Base-by-base conservation (phyloP, 2,888 invertebrate species). In the Sinopyrophorus schimmeli region DNA sequence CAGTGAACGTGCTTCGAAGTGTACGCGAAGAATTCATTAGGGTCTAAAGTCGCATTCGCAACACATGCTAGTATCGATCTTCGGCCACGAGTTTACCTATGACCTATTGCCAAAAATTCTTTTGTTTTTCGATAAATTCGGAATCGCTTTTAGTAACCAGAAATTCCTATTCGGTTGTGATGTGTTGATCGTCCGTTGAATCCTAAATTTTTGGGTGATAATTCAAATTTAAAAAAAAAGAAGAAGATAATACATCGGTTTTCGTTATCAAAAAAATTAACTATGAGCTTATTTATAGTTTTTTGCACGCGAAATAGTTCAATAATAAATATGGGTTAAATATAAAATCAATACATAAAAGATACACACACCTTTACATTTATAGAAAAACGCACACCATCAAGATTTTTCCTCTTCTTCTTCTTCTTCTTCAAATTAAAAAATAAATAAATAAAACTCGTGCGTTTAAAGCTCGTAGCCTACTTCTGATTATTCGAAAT, bases 1-100 rank as follows among this genome's bases (percentile, higher is more conserved):
- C 42, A 47, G 40, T 49, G 49, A 55, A 52, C 53, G 57, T 49
- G 47, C 35, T 49, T 52, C n/a, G n/a, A n/a, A 54, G 48, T 38
- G 47, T 44, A 40, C 16, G 32, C 48, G 27, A 42, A 52, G 49
- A 54, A 47, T n/a, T n/a, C 56, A 47, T 51, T 54, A 49, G 50
- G 40, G 37, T 37, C 38, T 32, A 52, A 47, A 52, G 32, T 52
- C 47, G 46, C 11, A 34, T 17, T n/a, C 26, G 20, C 26, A 11
- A 28, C 51, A 51, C 51, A 47, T 46, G 50, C 44, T 42, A 16
- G 28, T 51, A 51, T 51, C 37, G 51, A 52, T 52, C 46, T 38
- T 37, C 11, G 9, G 38, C 37, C 51, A 52, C 46, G 42, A 52
- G 47, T 47, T 34, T 30, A 10, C 21, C 18, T 28, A 35, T 41